Percentiles rank a stretch among this genome's conserved stretches.
Evolutionary conservation across 2,888 invertebrate genomes (phyloP).

Genomic region (Mimachlamys varia): DNA sequence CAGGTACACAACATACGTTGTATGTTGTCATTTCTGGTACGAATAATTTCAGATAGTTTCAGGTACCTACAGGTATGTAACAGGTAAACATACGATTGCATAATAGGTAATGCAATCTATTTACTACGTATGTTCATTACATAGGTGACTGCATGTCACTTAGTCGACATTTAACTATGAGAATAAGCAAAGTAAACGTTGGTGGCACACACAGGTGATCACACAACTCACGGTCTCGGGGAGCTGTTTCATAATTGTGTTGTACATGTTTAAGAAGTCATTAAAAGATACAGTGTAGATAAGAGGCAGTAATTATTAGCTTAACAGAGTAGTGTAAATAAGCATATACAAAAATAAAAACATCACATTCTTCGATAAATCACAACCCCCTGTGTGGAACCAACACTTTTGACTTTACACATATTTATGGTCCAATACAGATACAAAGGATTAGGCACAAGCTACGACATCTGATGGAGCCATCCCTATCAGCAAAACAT

Average conservation of each 20-base stretch:
- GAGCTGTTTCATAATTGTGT: background rate
- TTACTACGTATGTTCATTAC: background rate
- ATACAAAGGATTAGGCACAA: too few species aligned
- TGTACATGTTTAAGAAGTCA: background rate
- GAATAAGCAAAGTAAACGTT: background rate
- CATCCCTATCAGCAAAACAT: too few species aligned
- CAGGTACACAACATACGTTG: background rate
- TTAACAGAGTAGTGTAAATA: background rate
- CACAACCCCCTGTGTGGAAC: background rate
- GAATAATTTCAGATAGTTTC: background rate
- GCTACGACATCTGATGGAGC: too few species aligned
- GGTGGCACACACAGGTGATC: background rate
- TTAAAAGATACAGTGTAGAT: background rate
- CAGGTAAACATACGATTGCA: background rate
- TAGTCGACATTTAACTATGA: background rate
- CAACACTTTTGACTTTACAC: too few species aligned
- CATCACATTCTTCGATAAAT: too few species aligned
- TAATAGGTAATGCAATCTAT: background rate
- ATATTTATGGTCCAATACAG: too few species aligned
- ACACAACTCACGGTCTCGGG: background rate
- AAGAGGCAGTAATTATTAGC: background rate
- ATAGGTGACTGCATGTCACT: background rate
- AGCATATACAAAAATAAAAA: background rate
- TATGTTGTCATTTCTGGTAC: background rate
- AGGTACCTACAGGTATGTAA: background rate